phyloP scores from a whole-genome alignment of 92 coral and sea anemone genomes.

The Parazoanthus atlanticus region DNA sequence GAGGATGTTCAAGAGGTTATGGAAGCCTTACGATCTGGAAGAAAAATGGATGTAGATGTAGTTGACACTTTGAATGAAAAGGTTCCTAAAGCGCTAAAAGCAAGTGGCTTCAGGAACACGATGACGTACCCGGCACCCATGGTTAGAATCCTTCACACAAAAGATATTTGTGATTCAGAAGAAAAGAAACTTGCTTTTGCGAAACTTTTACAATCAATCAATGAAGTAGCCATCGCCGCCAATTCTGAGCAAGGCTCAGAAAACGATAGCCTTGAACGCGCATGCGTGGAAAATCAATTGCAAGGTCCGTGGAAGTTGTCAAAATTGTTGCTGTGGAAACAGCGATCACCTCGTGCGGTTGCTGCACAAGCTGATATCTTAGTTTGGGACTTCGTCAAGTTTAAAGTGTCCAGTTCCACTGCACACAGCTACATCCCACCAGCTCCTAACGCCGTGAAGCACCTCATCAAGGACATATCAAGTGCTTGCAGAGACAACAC shows the following conservation, averaged over 20 bases:
- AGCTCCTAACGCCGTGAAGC: conserved; percentile 43
- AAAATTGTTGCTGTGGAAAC: neutral
- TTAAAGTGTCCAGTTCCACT: neutral
- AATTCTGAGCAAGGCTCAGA: neutral
- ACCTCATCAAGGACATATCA: conserved; percentile 33
- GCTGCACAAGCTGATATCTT: neutral
- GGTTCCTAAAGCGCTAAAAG: conserved; percentile 16
- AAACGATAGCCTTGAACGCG: neutral
- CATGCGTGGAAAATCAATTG: neutral
- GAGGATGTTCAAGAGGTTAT: conserved; percentile 1
- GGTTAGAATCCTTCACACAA: neutral
- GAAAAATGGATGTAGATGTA: neutral
- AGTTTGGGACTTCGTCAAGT: neutral
- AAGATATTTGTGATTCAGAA: neutral
- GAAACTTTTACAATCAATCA: neutral
- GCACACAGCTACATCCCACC: conserved; percentile 11
- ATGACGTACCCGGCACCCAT: conserved; percentile 16
- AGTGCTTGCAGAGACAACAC: conserved; percentile 39
- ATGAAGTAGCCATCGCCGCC: neutral
- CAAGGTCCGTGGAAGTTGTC: neutral
- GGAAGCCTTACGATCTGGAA: neutral
- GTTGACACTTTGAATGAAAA: conserved; percentile 19
- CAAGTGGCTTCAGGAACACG: neutral
- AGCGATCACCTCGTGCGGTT: no score
- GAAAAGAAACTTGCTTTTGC: neutral